These are phyloP conservation scores for Apeltes quadracus DNA, from an alignment of 2,113 vertebrate genomes.

Conservation along the genomic window DNA sequence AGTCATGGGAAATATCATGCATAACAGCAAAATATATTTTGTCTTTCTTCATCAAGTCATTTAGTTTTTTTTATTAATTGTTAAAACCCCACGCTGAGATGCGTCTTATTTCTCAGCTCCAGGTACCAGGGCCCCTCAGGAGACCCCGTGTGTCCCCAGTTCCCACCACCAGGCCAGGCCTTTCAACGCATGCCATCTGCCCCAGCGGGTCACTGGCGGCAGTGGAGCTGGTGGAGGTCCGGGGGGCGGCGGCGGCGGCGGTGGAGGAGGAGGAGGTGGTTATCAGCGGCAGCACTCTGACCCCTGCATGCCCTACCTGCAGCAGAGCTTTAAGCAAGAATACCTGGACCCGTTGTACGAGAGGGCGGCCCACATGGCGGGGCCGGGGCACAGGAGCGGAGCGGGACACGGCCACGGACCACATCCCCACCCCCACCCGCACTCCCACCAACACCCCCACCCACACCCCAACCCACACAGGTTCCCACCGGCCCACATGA, in stretches of 20 bases:
- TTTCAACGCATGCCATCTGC: conserved; percentile 82
- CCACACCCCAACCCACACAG: conserved; percentile 72
- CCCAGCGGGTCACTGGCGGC: conserved; percentile 63
- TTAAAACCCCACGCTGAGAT: background rate
- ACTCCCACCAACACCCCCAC: conserved; percentile 51
- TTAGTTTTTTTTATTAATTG: too few relatives aligned
- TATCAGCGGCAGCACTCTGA: conserved; percentile 87
- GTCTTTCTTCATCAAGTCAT: too few relatives aligned
- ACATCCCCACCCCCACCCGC: conserved; percentile 33
- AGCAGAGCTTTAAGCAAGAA: conserved; percentile 93
- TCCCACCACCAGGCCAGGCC: conserved; percentile 82
- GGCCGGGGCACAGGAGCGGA: conserved; percentile 50
- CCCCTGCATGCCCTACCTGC: conserved; percentile 87
- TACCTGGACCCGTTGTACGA: conserved; percentile 88
- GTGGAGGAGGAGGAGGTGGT: conserved; percentile 30
- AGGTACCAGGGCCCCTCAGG: conserved; percentile 82
- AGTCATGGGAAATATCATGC: too few relatives aligned
- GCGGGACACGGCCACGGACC: conserved; percentile 34
- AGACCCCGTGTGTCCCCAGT: conserved; percentile 86
- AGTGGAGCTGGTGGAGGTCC: conserved; percentile 39
- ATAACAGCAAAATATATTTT: too few relatives aligned
- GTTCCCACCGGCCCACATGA: conserved; percentile 86
- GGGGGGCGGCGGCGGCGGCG: conserved; percentile 55
- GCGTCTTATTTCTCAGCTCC: conserved; percentile 70
- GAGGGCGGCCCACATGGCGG: conserved; percentile 75